Base-by-base conservation (phyloP, 1,140 invertebrate genomes). In the Orius laevigatus region DNA sequence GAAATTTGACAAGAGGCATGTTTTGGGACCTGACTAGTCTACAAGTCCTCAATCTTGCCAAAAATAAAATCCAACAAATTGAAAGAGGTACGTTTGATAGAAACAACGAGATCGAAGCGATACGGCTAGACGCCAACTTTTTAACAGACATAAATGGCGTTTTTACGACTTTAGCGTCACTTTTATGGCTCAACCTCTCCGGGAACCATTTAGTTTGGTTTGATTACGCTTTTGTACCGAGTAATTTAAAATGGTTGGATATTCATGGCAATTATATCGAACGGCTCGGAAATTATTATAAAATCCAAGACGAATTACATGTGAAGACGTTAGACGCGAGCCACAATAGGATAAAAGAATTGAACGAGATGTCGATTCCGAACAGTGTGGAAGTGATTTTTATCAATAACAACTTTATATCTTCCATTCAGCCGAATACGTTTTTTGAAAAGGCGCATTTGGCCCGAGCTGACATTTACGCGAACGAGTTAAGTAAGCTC, bases 191-290 rank as follows among this genome's bases (percentile, higher is more conserved):
- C 33, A 91, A 92, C 63, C 69, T 90, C n/a, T 88, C 84, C 1
- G 81, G 87, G 65, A 91, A 92, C 70, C 82, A 86, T 69, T 67
- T 92, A 58, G 77, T 85, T 39, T 86, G 84, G 82, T 90, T 90
- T 60, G 86, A 91, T 62, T 90, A 87, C 61, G 84, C 84, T 11
- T 84, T 87, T 62, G 78, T 91, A 51, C 86, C 86, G 8, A 76
- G 73, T 39, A 86, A 85, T 62, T 67, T 91, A 39, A 87, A 90
- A 63, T 91, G 85, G 84, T 67, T 91, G 58, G 86, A 91, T 61
- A 79, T 91, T 55, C 84, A 88, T 60, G 76, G 82, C 34, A 91
- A 92, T 62, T 83, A 79, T 55, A 85, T 92, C 58, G 81, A 84
- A 63, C 76, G 78, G 32, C 66, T 90, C 43, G 83, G 76, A 6